Evolutionary conservation across 2,113 vertebrate species (phyloP).

Genomic region (Siphamia tubifer): DNA sequence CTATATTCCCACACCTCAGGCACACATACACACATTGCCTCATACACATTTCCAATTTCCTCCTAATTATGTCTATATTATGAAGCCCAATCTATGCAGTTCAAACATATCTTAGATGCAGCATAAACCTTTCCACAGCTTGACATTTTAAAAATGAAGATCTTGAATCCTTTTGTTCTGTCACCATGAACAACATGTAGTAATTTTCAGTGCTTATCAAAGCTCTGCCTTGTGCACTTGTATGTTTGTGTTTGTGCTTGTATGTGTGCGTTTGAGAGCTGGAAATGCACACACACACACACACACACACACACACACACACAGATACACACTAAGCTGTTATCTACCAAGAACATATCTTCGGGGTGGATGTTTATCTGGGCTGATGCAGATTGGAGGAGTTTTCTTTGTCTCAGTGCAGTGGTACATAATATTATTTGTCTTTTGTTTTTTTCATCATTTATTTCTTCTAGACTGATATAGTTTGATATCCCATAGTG

Average conservation of each 20-base stretch:
- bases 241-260: constrained; percentile 23
- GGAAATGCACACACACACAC: neutral
- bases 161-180: constrained; percentile 74
- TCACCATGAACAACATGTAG: constrained; percentile 68
- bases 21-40: constrained; percentile 16
- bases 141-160: constrained; percentile 73
- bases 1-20: constrained; percentile 23
- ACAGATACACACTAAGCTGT: constrained; percentile 45
- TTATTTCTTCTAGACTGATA: constrained; percentile 63
- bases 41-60: constrained; percentile 25
- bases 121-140: constrained; percentile 57
- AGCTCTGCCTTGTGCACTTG: constrained; percentile 33
- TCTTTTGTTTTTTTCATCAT: constrained; percentile 37
- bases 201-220: constrained; percentile 71
- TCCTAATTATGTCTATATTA: constrained; percentile 50
- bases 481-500: constrained; percentile 59
- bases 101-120: constrained; percentile 54
- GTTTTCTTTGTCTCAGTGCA: constrained; percentile 66
- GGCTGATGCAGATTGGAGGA: constrained; percentile 65
- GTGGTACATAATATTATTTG: constrained; percentile 66
- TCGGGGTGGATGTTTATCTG: constrained; percentile 76
- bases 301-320: constrained; percentile 12
- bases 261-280: constrained; percentile 7
- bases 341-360: constrained; percentile 73
- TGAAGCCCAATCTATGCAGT: constrained; percentile 48